Percentiles rank a stretch among this genome's conserved stretches.
These are phyloP conservation scores for Phalacrocorax aristotelis DNA, from an alignment of 2,113 vertebrate genomes.

Conservation along the genomic window DNA sequence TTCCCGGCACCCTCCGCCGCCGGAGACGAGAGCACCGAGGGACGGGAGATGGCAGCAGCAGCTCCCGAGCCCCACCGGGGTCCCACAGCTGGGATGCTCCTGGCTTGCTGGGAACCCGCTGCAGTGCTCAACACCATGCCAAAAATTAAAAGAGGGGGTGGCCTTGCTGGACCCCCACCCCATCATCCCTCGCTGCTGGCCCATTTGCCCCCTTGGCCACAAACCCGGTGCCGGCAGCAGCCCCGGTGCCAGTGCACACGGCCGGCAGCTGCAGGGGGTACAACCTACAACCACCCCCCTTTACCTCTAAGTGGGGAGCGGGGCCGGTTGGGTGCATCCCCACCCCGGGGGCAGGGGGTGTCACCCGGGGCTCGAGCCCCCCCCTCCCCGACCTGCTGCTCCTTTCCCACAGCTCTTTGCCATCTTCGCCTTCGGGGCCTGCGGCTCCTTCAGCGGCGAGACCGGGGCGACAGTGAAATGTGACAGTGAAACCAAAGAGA, in stretches of 20 bases:
- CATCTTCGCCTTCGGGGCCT: conserved; percentile 93
- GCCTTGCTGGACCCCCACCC: neutral
- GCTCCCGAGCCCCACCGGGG: neutral
- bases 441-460: conserved; percentile 85
- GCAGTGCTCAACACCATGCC: neutral
- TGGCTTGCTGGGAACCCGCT: neutral
- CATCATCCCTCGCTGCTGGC: no score
- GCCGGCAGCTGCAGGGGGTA: neutral
- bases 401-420: conserved; percentile 83
- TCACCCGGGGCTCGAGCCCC: neutral
- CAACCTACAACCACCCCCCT: neutral
- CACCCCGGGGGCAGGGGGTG: neutral
- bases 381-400: neutral
- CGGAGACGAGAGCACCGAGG: neutral
- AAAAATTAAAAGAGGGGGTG: neutral
- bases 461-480: conserved; percentile 81
- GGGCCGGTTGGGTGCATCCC: neutral
- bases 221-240: neutral
- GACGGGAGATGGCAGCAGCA: neutral
- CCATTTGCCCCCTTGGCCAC: accelerated
- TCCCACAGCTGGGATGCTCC: neutral
- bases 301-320: neutral
- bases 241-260: neutral
- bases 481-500: neutral
- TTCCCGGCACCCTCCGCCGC: neutral